phyloP scores from a whole-genome alignment of 2,113 vertebrate genomes.

The Oxyura jamaicensis region DNA sequence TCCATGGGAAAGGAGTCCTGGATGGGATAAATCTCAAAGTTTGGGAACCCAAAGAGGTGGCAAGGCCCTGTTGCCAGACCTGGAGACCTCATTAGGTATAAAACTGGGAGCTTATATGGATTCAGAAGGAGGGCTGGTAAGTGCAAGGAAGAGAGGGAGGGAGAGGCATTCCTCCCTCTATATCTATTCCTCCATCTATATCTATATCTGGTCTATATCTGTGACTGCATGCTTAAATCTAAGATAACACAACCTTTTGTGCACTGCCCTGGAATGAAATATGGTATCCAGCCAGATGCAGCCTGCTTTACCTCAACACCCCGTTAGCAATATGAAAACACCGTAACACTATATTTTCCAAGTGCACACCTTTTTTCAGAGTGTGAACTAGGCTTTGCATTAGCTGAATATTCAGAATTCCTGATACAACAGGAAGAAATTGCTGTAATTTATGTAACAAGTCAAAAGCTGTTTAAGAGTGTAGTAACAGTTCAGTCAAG shows the following conservation, averaged over 20 bases:
- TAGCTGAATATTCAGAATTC: neutral
- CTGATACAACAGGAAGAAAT: neutral
- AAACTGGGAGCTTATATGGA: neutral
- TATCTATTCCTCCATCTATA: too few species aligned
- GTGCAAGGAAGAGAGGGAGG: neutral
- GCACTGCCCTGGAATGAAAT: neutral
- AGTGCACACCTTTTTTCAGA: neutral
- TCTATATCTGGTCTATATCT: neutral
- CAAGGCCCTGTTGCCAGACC: neutral
- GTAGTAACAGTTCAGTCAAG: neutral
- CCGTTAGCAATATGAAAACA: neutral
- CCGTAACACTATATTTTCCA: neutral
- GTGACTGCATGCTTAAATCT: neutral
- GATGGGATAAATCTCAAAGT: too few species aligned
- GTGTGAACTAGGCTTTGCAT: neutral
- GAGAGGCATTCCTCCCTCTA: neutral
- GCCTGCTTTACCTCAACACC: neutral
- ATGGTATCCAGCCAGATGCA: neutral
- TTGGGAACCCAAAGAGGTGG: fast-evolving
- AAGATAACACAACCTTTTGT: neutral
- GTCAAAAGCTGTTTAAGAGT: neutral
- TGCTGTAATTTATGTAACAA: neutral
- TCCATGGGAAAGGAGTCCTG: neutral
- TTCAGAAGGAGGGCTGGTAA: neutral
- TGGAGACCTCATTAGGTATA: neutral